These are phyloP conservation scores for Harpalus rufipes DNA, from an alignment of 2,888 invertebrate genomes.

Conservation along the genomic window DNA sequence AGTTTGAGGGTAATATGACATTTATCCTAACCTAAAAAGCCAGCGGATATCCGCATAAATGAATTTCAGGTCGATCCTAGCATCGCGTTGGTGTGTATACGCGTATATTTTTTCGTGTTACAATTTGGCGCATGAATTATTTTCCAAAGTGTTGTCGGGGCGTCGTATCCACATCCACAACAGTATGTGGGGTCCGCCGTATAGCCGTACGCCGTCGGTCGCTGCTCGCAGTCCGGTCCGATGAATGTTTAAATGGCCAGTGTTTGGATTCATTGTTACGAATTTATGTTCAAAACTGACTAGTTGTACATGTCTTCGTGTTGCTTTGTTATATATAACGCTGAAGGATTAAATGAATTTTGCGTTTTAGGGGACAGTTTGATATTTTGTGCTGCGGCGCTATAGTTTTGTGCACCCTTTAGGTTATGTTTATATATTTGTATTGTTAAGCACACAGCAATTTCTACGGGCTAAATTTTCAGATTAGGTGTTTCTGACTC, in stretches of 20 bases:
- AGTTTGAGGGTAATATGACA: slow-evolving; percentile 3
- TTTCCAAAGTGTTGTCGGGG: slow-evolving; percentile 52
- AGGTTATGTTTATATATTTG: slow-evolving; percentile 25
- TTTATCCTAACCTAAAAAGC: slow-evolving; percentile 26
- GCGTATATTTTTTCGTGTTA: slow-evolving; percentile 57
- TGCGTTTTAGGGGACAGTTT: slow-evolving; percentile 36
- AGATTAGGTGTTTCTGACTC: slow-evolving; percentile 8
- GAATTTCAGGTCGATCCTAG: slow-evolving; percentile 10
- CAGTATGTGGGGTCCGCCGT: slow-evolving; percentile 32
- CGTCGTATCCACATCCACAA: slow-evolving; percentile 30
- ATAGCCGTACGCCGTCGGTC: not conserved
- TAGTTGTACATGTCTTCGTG: slow-evolving; percentile 52
- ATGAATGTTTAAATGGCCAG: slow-evolving; percentile 56
- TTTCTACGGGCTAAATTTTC: not conserved
- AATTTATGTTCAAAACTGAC: slow-evolving; percentile 57
- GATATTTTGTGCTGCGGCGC: slow-evolving; percentile 10
- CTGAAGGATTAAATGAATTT: slow-evolving; percentile 42
- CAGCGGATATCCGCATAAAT: slow-evolving; percentile 12
- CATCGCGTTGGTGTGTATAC: slow-evolving; percentile 20
- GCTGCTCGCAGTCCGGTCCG: slow-evolving; percentile 11
- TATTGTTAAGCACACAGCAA: not conserved
- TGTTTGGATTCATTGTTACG: slow-evolving; percentile 54
- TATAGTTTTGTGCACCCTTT: slow-evolving; percentile 11
- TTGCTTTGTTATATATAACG: slow-evolving; percentile 40
- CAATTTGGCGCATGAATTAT: slow-evolving; percentile 62